Percentiles rank a stretch among this genome's conserved stretches.
Evolutionary conservation across 2,888 invertebrate species (phyloP).

Genomic region (Gisinianus flammeolus): DNA sequence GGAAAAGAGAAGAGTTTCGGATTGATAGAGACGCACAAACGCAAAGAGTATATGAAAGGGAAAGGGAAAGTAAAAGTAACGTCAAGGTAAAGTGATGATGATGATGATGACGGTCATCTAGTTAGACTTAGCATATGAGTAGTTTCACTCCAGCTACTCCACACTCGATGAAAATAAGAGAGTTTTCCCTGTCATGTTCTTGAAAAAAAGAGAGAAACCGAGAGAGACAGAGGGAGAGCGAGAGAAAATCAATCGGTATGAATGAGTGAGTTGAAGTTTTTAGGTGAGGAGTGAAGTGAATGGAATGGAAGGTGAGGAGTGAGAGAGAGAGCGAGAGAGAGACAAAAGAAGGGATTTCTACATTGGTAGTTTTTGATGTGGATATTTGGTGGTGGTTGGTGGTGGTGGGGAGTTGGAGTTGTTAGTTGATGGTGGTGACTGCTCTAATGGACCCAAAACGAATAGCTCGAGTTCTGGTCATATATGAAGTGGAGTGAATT

Average conservation of each 20-base stretch:
- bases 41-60: no score
- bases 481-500: not conserved
- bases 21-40: no score
- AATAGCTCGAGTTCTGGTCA: not conserved
- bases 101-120: not conserved
- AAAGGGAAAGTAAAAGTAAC: no score
- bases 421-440: not conserved
- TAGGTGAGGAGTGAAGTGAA: not conserved
- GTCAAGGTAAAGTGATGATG: not conserved
- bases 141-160: no score
- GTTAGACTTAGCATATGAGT: not conserved
- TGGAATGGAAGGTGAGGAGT: not conserved
- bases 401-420: not conserved
- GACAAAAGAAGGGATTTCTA: no score
- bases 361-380: no score
- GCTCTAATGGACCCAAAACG: conserved; percentile 6
- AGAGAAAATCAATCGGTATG: not conserved
- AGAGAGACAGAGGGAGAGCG: not conserved
- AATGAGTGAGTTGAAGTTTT: conserved; percentile 3
- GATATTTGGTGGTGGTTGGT: no score
- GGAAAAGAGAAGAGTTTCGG: no score
- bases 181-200: no score
- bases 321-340: no score
- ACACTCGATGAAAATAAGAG: no score
- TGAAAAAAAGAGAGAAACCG: no score